Base-by-base conservation (phyloP, 2,888 invertebrate genomes). In the Noctua janthina region DNA sequence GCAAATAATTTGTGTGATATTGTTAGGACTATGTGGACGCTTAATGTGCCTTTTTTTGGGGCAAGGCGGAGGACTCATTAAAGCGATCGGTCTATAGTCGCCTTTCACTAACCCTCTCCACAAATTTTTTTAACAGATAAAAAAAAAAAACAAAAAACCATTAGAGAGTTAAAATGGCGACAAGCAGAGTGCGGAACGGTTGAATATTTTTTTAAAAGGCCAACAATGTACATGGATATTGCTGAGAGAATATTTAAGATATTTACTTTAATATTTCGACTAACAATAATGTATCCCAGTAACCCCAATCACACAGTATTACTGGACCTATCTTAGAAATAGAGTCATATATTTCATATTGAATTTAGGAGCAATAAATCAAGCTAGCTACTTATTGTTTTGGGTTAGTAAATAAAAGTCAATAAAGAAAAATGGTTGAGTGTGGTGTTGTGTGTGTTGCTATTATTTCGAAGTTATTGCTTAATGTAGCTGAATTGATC, bases 351-450 rank as follows among this genome's bases (percentile, higher is more conserved):
- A 69, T 75, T 84, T 87, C 72, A 66, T 87, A 84, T 79, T 68
- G 29, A 79, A 69, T 83, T 43, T 66, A 75, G 51, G 20, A 69
- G 66, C 35, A 75, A 87, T 84, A 84, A 75, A 84, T 87, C 84
- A 79, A 51, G 29, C 15, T 17, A 64, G 51, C 74, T 59, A 72
- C 64, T 84, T 84, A 84, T 75, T 87, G 64, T 87, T 87, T 84
- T 23, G 66, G 46, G 64, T 23, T 23, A 79, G 74, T 79, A 81
- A 56, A 84, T 87, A 79, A 87, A 84, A 84, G 72, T 87, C 84
- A 66, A 79, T 62, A 56, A 56, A 84, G 79, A 87, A 73, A 78
- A 87, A 84, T 87, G 43, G 59, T 83, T 75, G 68, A 54, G 17
- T 81, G 39, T 39, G 71, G 71, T 67, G 59, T 74, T 68, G 74